A percentile compares a stretch with the other conserved stretches of the same genome.
Evolutionary conservation across 1,140 invertebrate genomes (phyloP).

Genomic region (Polyergus mexicanus): DNA sequence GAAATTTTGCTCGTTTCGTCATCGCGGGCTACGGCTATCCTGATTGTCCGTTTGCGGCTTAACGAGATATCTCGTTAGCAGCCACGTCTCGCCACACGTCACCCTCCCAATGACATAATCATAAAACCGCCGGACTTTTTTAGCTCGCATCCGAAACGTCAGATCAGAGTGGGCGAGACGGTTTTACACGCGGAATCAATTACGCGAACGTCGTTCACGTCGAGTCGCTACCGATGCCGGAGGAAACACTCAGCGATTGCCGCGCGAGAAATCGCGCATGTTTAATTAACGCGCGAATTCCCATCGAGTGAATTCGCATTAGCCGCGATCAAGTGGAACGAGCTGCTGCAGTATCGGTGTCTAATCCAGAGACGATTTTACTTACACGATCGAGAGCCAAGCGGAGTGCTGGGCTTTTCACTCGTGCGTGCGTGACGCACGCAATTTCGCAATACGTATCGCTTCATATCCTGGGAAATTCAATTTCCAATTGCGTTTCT

Average conservation of each 20-base stretch:
- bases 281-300: conserved; percentile 53
- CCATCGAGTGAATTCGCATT: conserved; percentile 39
- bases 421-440: not conserved
- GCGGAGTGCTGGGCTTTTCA: not conserved
- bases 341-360: not conserved
- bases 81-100: conserved; percentile 24
- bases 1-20: conserved; percentile 61
- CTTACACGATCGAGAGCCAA: conserved; percentile 21
- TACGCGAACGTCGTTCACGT: conserved; percentile 31
- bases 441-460: conserved; percentile 20
- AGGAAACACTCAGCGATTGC: conserved; percentile 32
- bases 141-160: conserved; percentile 1
- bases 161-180: conserved; percentile 28
- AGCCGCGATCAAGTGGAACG: conserved; percentile 23
- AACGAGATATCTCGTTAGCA: conserved; percentile 76
- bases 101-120: conserved; percentile 64
- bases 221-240: conserved; percentile 1
- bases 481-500: conserved; percentile 1
- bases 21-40: conserved; percentile 44
- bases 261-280: conserved; percentile 22
- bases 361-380: conserved; percentile 33
- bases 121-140: conserved; percentile 59
- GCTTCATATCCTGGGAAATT: conserved; percentile 11
- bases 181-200: conserved; percentile 36
- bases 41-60: conserved; percentile 69